A percentile compares a stretch with the other conserved stretches of the same genome.
These are phyloP conservation scores for Syngnathus scovelli DNA, from an alignment of 2,113 vertebrate genomes.

Conservation along the genomic window DNA sequence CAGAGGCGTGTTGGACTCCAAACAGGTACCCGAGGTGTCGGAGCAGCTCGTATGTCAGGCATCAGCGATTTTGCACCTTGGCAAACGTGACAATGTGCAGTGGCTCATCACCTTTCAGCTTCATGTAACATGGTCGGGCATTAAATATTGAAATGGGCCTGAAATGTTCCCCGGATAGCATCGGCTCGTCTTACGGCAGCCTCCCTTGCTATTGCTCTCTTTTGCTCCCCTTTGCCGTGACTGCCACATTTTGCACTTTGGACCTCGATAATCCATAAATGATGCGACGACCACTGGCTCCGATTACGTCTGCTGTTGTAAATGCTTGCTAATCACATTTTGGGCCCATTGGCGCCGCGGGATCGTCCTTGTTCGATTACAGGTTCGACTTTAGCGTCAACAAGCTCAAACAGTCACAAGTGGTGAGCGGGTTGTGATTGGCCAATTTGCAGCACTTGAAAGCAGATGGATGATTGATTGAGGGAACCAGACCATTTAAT, in stretches of 20 bases:
- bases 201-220: neutral
- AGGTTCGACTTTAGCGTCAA: constrained; percentile 17
- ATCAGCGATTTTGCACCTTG: constrained; percentile 52
- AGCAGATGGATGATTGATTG: constrained; percentile 35
- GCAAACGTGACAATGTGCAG: constrained; percentile 17
- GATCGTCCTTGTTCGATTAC: constrained; percentile 6
- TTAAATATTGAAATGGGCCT: constrained; percentile 21
- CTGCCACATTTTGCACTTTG: too few relatives aligned
- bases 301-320: constrained; percentile 17
- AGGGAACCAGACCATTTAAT: constrained; percentile 34
- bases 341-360: constrained; percentile 14
- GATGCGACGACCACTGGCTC: too few relatives aligned
- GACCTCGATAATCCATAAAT: too few relatives aligned
- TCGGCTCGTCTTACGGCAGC: neutral
- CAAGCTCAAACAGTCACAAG: constrained; percentile 35
- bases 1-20: too few relatives aligned
- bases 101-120: constrained; percentile 24
- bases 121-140: constrained; percentile 34
- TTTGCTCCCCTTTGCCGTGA: neutral
- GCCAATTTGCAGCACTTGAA: constrained; percentile 34
- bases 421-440: constrained; percentile 37
- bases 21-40: constrained; percentile 7
- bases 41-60: constrained; percentile 52
- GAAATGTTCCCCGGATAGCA: neutral
- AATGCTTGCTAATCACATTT: constrained; percentile 8